Base-by-base conservation (phyloP, 2,797 vertebrate genomes). In the Chelidonichthys spinosus region DNA sequence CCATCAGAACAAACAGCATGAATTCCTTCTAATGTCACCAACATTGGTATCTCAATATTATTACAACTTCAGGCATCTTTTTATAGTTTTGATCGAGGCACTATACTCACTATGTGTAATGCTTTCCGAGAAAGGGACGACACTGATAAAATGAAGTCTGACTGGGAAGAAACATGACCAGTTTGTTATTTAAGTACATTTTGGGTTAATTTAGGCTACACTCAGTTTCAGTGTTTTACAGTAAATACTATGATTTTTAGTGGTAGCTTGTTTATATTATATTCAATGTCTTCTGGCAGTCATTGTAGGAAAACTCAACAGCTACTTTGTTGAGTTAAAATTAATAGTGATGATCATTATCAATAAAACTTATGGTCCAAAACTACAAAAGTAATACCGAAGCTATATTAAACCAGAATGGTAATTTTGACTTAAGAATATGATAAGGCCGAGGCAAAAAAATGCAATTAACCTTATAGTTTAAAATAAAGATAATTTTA, bases 1-100 rank as follows among this genome's bases (percentile, higher is more conserved):
- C 17, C 36, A 35, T 9, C 35, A 63, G 39, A 65, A 74, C 32
- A 58, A 66, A 40, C 66, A 65, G 61, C 44, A 68, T 33, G 11
- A 11, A n/a, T 67, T 74, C n/a, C 17, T 76, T 25, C 4, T 2
- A 17, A 17, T 42, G 42, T 67, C 56, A 47, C 56, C 59, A 60
- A 25, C 1, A 17, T 11, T 63, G 11, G 44, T 63, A 37, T 39
- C 25, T 70, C 2, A 8, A n/a, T 52, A 55, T 50, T 55, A 69
- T 72, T 55, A 46, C 7, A 50, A 2, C 11, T 11, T 36, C 4
- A 35, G 42, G 17, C 17, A 32, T 77, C 5, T 39, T 72, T 64
- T 65, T 4, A 53, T 35, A 46, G 46, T 17, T 63, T 70, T 17
- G 17, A 61, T 50, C 35, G 33, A 11, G 37, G 35, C 55, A 13